A percentile compares a stretch with the other conserved stretches of the same genome.
These are phyloP conservation scores for Conger conger DNA, from an alignment of 2,113 vertebrate genomes.

Conservation along the genomic window DNA sequence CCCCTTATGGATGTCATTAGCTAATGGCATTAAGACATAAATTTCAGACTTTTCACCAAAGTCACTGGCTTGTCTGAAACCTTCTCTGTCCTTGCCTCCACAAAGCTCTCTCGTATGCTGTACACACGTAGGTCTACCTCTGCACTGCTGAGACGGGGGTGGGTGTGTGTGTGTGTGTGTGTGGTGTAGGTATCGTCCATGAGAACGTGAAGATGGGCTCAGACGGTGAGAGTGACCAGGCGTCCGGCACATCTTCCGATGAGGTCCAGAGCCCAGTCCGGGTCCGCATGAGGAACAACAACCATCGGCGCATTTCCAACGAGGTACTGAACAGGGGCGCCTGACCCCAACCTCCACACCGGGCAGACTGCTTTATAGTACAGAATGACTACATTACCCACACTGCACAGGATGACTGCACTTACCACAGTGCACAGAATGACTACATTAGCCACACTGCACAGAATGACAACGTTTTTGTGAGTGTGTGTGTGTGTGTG, in stretches of 20 bases:
- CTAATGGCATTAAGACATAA: neutral
- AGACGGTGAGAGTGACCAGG: conserved; percentile 30
- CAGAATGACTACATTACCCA: neutral
- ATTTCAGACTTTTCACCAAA: neutral
- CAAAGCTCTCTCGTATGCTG: neutral
- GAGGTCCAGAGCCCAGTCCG: conserved; percentile 31
- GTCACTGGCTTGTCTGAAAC: neutral
- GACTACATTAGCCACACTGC: neutral
- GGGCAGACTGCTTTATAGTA: neutral
- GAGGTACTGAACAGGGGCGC: conserved; percentile 7
- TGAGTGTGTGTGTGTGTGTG: neutral
- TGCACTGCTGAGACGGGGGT: neutral
- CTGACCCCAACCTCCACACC: neutral
- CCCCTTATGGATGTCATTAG: neutral
- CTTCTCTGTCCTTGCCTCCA: neutral
- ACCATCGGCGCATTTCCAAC: conserved; percentile 31
- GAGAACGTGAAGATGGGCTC: conserved; percentile 33
- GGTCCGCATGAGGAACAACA: conserved; percentile 33
- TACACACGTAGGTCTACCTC: neutral
- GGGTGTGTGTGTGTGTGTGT: conserved; percentile 12
- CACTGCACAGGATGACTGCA: neutral
- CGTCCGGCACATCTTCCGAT: conserved; percentile 27
- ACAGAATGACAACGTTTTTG: no score
- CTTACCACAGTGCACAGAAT: neutral
- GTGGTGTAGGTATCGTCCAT: conserved; percentile 24